Evolutionary conservation across 2,797 vertebrate species (phyloP).

Genomic region (Chelmon rostratus): DNA sequence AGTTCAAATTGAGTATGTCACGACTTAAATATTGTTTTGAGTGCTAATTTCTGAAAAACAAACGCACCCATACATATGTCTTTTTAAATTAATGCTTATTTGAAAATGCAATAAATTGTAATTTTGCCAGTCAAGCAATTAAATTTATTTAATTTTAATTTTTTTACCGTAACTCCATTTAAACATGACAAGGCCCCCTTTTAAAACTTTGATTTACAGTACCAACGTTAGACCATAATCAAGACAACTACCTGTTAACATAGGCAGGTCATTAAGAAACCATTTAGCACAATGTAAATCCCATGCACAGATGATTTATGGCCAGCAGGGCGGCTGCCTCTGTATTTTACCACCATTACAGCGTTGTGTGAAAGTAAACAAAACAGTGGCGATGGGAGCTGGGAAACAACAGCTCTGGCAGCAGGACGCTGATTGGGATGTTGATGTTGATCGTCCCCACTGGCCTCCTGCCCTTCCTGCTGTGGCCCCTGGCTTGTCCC

Average conservation of each 20-base stretch:
- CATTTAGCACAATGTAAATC: conserved; percentile 60
- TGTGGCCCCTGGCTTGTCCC: conserved; percentile 67
- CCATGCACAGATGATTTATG: conserved; percentile 66
- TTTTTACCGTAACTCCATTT: conserved; percentile 6
- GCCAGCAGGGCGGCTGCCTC: conserved; percentile 49
- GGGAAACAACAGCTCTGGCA: conserved; percentile 65
- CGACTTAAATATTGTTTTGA: not conserved
- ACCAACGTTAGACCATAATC: conserved; percentile 16
- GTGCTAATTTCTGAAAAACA: not conserved
- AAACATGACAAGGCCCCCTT: conserved; percentile 12
- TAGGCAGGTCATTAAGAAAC: conserved; percentile 52
- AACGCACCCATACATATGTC: no score
- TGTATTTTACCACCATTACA: conserved; percentile 55
- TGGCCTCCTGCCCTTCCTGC: conserved; percentile 85
- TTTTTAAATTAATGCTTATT: not conserved
- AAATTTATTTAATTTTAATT: rapidly evolving
- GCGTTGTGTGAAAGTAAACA: conserved; percentile 76
- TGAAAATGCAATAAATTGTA: not conserved
- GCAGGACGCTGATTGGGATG: conserved; percentile 78
- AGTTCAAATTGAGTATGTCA: not conserved
- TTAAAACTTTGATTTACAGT: conserved; percentile 46
- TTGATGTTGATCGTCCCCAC: conserved; percentile 57
- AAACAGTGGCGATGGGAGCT: conserved; percentile 54
- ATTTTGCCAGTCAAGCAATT: not conserved
- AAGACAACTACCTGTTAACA: conserved; percentile 48